Percentiles rank a stretch among this genome's conserved stretches.
These are phyloP conservation scores for Lates calcarifer DNA, from an alignment of 2,113 vertebrate species.

Conservation along the genomic window DNA sequence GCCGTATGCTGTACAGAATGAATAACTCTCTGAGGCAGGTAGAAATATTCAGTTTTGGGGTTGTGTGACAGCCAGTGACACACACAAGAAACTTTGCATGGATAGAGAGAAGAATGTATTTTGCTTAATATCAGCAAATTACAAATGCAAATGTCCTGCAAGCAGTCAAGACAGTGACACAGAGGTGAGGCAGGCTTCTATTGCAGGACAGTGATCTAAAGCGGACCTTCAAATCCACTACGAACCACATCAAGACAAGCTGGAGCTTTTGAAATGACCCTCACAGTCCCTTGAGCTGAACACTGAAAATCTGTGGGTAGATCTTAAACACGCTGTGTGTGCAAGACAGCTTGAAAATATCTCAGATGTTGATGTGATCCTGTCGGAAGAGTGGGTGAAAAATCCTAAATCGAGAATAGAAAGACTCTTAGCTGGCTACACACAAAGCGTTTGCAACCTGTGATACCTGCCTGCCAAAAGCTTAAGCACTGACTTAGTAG, in stretches of 20 bases:
- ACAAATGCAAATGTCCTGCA: too few relatives aligned
- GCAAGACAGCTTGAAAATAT: too few relatives aligned
- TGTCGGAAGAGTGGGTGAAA: background rate
- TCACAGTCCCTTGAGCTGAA: background rate
- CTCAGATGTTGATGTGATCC: background rate
- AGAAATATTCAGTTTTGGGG: too few relatives aligned
- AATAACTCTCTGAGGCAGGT: too few relatives aligned
- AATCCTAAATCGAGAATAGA: background rate
- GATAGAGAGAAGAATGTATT: too few relatives aligned
- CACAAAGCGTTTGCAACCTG: background rate
- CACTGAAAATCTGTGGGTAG: background rate
- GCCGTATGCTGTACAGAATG: too few relatives aligned
- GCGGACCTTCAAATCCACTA: background rate
- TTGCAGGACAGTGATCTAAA: too few relatives aligned
- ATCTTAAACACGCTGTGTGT: too few relatives aligned
- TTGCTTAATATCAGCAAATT: too few relatives aligned
- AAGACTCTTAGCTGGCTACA: background rate
- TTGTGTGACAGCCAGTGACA: too few relatives aligned
- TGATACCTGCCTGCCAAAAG: background rate
- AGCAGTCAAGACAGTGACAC: background rate
- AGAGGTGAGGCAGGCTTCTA: too few relatives aligned
- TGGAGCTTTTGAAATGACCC: background rate
- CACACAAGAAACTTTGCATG: too few relatives aligned
- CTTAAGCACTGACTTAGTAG: background rate
- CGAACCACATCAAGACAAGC: background rate